Evolutionary conservation across 2,888 invertebrate species (phyloP).

Genomic region (Eumerus sabulonum): DNA sequence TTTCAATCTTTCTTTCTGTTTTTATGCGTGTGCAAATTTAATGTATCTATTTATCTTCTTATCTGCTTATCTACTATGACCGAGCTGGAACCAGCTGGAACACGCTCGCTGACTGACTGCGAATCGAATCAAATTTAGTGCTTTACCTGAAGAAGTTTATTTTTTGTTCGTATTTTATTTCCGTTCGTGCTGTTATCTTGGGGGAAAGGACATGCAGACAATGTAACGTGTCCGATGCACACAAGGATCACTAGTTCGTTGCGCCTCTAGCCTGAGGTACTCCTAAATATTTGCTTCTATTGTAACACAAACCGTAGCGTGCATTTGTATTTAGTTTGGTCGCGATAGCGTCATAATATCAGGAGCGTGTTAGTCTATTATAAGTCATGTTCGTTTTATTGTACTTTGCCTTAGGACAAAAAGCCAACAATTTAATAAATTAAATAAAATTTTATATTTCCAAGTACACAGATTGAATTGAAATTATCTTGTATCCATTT

Average conservation of each 20-base stretch:
- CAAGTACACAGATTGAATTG: too few relatives aligned
- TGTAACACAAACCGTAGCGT: conserved; percentile 49
- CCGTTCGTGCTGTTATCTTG: background rate
- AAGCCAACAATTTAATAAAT: conserved; percentile 54
- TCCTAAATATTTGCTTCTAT: conserved; percentile 19
- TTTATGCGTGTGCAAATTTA: conserved; percentile 25
- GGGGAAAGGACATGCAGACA: conserved; percentile 14
- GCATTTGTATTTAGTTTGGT: conserved; percentile 33
- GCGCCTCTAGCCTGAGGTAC: conserved; percentile 18
- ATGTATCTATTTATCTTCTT: conserved; percentile 47
- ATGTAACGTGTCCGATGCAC: background rate
- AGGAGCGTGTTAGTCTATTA: conserved; percentile 11
- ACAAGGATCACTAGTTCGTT: background rate
- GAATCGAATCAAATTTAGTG: conserved; percentile 29
- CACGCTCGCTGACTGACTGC: conserved; percentile 1
- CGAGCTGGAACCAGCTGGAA: conserved; percentile 7
- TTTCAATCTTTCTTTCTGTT: too few relatives aligned
- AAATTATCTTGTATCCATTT: too few relatives aligned
- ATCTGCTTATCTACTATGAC: too few relatives aligned
- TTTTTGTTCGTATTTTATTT: conserved; percentile 10
- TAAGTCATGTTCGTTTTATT: conserved; percentile 5
- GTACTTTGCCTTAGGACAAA: conserved; percentile 20
- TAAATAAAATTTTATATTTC: conserved; percentile 37
- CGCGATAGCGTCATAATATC: background rate
- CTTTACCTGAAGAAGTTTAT: background rate